Evolutionary conservation across 2,888 invertebrate genomes (phyloP).

Genomic region (Eurytoma adleriae): DNA sequence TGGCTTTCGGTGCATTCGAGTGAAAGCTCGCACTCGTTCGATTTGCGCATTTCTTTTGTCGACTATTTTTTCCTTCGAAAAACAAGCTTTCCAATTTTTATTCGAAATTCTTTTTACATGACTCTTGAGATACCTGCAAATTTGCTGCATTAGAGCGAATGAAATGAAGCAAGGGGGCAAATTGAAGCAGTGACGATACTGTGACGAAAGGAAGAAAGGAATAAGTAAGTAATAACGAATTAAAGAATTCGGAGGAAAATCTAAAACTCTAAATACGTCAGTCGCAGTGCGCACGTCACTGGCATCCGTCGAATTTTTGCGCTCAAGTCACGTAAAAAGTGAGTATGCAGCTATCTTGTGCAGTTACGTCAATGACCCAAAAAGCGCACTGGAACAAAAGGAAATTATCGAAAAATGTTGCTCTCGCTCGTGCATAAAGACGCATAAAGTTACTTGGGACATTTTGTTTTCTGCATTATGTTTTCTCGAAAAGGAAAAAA

Average conservation of each 20-base stretch:
- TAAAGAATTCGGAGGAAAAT: constrained; percentile 19
- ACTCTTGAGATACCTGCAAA: too few relatives aligned
- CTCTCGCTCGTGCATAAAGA: not conserved
- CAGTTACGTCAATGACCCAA: constrained; percentile 54
- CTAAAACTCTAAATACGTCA: not conserved
- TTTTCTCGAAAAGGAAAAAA: not conserved
- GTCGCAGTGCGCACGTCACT: too few relatives aligned
- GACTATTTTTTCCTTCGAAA: constrained; percentile 16
- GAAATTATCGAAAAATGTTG: constrained; percentile 50
- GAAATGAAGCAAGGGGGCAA: too few relatives aligned
- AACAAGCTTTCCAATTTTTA: constrained; percentile 17
- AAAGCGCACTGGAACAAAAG: constrained; percentile 44
- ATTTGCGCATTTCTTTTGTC: constrained; percentile 18
- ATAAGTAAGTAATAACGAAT: too few relatives aligned
- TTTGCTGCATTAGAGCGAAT: too few relatives aligned
- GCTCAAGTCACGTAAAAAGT: constrained; percentile 44
- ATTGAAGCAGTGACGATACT: too few relatives aligned
- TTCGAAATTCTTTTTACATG: too few relatives aligned
- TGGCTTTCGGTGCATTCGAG: constrained; percentile 33
- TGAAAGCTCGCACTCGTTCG: constrained; percentile 49
- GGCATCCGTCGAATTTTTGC: constrained; percentile 26
- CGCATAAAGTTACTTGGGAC: not conserved
- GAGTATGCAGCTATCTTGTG: constrained; percentile 20
- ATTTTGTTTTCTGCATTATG: too few relatives aligned
- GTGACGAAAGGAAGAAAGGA: not conserved